phyloP scores from a whole-genome alignment of 2,888 invertebrate genomes.

The Caradrina kadenii region DNA sequence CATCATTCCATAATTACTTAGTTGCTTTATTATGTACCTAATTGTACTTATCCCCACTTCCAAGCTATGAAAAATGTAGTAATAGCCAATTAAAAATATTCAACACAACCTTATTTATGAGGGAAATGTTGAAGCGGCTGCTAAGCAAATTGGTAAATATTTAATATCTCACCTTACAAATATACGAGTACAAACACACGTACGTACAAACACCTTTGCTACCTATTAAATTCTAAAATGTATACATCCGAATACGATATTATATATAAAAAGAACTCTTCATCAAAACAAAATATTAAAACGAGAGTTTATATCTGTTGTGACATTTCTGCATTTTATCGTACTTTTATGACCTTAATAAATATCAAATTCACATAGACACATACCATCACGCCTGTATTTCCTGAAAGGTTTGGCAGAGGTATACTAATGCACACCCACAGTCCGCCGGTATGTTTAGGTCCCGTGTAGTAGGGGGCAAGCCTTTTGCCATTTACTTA shows the following conservation, averaged over 20 bases:
- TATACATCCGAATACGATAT: neutral
- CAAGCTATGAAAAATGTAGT: too few species aligned
- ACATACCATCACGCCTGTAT: too few species aligned
- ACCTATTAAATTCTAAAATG: neutral
- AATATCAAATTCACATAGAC: too few species aligned
- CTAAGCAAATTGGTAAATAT: constrained; percentile 11
- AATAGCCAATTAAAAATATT: neutral
- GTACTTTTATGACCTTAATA: constrained; percentile 16
- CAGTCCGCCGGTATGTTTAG: too few species aligned
- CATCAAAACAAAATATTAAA: neutral
- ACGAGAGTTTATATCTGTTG: neutral
- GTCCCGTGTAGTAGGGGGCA: too few species aligned
- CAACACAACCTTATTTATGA: neutral
- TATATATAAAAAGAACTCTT: neutral
- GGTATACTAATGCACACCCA: too few species aligned
- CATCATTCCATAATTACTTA: too few species aligned
- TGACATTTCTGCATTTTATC: neutral
- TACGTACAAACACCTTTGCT: neutral
- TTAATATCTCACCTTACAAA: constrained; percentile 8
- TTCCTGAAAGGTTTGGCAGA: too few species aligned
- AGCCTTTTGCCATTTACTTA: too few species aligned
- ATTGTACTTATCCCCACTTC: too few species aligned
- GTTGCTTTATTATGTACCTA: too few species aligned
- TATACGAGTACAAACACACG: neutral
- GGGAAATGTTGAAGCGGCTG: neutral